Conservation (phyloP, 1,140 invertebrate genomes). For the Aphis craccivora region DNA sequence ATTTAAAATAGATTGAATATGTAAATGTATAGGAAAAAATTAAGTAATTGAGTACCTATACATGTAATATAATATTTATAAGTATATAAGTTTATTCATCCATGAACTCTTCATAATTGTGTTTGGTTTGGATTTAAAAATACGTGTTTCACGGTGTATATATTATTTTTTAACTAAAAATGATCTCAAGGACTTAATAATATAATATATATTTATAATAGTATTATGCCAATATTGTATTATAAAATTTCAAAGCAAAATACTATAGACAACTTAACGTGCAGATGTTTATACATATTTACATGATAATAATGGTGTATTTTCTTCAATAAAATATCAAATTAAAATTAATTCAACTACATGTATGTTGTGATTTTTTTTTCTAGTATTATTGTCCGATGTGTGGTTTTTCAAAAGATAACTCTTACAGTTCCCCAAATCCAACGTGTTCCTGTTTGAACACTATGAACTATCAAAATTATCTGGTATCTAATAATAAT, state of each 20-base stretch:
- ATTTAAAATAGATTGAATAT: neutral
- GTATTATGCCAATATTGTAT: neutral
- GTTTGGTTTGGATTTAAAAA: conserved; percentile 6
- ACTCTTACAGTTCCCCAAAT: neutral
- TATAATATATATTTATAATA: neutral
- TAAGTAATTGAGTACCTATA: too few relatives aligned
- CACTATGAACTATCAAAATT: neutral
- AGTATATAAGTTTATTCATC: conserved; percentile 14
- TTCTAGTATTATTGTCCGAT: neutral
- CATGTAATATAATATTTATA: too few relatives aligned
- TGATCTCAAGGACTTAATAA: conserved; percentile 29
- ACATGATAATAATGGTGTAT: neutral
- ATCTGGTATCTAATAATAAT: neutral
- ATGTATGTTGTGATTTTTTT: neutral
- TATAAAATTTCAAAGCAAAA: neutral
- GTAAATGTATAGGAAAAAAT: neutral
- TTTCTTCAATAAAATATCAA: neutral
- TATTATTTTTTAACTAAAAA: neutral
- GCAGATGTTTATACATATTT: neutral
- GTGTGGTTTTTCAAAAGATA: neutral
- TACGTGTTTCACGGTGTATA: conserved; percentile 18
- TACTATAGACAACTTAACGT: neutral
- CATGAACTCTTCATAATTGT: neutral
- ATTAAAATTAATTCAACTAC: too few relatives aligned
- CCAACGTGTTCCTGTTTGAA: neutral